Percentiles rank a stretch among this genome's conserved stretches.
Evolutionary conservation across 2,888 invertebrate genomes (phyloP).

Genomic region (Tuberolachnus salignus): DNA sequence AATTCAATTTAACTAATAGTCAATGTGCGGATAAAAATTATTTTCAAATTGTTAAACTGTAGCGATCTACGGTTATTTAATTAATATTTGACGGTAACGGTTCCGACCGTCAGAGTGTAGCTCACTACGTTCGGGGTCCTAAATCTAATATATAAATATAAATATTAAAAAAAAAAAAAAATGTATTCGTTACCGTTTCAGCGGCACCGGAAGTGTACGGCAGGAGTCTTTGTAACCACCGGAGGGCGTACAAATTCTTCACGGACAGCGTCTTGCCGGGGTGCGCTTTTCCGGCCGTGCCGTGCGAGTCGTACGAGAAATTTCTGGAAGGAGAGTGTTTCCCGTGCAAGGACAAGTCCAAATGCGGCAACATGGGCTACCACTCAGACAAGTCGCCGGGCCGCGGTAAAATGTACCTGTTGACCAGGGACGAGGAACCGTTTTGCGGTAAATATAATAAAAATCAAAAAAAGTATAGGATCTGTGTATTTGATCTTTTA

Average conservation of each 20-base stretch:
- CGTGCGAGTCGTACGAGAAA: slow-evolving; percentile 83
- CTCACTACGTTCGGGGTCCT: too few relatives aligned
- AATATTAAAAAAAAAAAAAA: too few relatives aligned
- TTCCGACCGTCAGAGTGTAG: too few relatives aligned
- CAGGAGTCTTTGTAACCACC: slow-evolving; percentile 88
- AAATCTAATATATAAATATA: too few relatives aligned
- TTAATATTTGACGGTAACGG: neutral
- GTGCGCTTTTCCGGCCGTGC: slow-evolving; percentile 90
- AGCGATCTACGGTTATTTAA: too few relatives aligned
- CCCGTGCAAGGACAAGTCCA: slow-evolving; percentile 67
- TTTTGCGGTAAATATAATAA: slow-evolving; percentile 75
- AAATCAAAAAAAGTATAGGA: neutral
- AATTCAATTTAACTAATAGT: too few relatives aligned
- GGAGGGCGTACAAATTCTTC: slow-evolving; percentile 91
- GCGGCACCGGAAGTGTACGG: slow-evolving; percentile 80
- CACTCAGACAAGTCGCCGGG: slow-evolving; percentile 85
- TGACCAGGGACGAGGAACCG: slow-evolving; percentile 89
- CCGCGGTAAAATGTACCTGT: slow-evolving; percentile 83
- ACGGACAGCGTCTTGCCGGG: slow-evolving; percentile 90
- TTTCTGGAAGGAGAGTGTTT: slow-evolving; percentile 81
- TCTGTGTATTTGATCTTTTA: neutral
- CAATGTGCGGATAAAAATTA: too few relatives aligned
- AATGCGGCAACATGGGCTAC: slow-evolving; percentile 92
- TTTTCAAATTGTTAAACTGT: too few relatives aligned
- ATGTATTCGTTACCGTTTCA: slow-evolving; percentile 58